These are phyloP conservation scores for Diuraphis noxia DNA, from an alignment of 1,140 invertebrate species.

Conservation along the genomic window DNA sequence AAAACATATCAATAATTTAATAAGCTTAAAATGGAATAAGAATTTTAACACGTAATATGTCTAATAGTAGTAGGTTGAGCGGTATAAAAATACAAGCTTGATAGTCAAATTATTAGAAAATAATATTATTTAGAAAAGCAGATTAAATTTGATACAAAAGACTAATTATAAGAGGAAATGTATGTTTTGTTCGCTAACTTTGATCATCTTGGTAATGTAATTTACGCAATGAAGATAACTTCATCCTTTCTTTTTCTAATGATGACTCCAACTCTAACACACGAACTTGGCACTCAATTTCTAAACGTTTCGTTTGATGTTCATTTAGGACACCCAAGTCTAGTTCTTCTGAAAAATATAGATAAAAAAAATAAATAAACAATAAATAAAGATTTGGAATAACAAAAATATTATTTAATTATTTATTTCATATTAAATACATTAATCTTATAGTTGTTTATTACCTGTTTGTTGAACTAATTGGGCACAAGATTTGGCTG, in stretches of 20 bases:
- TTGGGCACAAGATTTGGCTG: conserved; percentile 84
- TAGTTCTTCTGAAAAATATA: conserved; percentile 67
- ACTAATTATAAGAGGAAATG: not conserved
- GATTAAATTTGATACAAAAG: not conserved
- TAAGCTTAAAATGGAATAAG: conserved; percentile 14
- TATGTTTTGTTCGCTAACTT: conserved; percentile 41
- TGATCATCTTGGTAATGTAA: conserved; percentile 84
- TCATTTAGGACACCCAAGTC: conserved; percentile 87
- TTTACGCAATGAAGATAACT: conserved; percentile 81
- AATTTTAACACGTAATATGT: conserved; percentile 4
- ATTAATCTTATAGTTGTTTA: conserved; percentile 47
- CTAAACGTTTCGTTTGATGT: conserved; percentile 90
- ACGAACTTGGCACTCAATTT: conserved; percentile 93
- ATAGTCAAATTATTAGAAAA: not conserved
- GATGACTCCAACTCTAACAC: conserved; percentile 90
- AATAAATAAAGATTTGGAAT: not conserved
- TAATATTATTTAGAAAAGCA: not conserved
- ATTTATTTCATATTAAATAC: not conserved
- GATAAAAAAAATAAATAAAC: conserved; percentile 26
- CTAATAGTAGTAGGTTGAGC: not conserved
- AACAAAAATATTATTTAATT: not conserved
- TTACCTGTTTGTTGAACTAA: conserved; percentile 82
- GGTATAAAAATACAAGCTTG: not conserved
- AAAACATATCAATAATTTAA: not conserved
- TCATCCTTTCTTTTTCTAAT: conserved; percentile 82